Conservation (phyloP, 2,113 vertebrate genomes). For the Edolisoma coerulescens region DNA sequence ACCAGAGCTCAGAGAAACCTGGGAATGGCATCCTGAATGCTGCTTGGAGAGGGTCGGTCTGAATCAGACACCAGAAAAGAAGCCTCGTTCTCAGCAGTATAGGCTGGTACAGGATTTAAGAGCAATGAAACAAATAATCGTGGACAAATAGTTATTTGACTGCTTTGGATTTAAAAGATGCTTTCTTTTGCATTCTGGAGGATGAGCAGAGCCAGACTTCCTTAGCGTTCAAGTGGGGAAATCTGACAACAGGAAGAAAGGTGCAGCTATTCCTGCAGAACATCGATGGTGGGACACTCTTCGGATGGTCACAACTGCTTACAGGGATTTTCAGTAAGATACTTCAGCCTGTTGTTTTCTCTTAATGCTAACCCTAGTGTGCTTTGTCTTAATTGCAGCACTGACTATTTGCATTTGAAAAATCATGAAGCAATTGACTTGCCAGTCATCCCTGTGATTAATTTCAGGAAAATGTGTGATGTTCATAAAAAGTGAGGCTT, state of each 20-base stretch:
- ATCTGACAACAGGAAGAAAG: background rate
- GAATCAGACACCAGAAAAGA: background rate
- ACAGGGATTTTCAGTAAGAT: background rate
- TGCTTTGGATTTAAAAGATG: background rate
- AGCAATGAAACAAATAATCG: background rate
- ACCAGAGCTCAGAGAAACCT: background rate
- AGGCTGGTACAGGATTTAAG: background rate
- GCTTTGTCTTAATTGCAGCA: background rate
- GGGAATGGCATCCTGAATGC: background rate
- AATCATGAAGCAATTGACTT: background rate
- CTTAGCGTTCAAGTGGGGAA: background rate
- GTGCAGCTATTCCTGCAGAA: background rate
- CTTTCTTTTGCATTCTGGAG: background rate
- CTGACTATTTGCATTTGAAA: background rate
- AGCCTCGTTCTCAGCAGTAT: fast-evolving
- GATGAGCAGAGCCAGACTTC: background rate
- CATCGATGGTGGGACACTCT: fast-evolving
- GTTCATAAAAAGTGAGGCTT: background rate
- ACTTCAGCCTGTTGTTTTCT: background rate
- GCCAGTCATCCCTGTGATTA: background rate
- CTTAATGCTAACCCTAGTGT: background rate
- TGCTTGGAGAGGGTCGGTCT: background rate
- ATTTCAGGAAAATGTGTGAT: background rate
- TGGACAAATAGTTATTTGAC: background rate
- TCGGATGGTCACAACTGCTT: background rate